phyloP scores from a whole-genome alignment of 2,797 vertebrate species.

The Thripadectes ignobilis region DNA sequence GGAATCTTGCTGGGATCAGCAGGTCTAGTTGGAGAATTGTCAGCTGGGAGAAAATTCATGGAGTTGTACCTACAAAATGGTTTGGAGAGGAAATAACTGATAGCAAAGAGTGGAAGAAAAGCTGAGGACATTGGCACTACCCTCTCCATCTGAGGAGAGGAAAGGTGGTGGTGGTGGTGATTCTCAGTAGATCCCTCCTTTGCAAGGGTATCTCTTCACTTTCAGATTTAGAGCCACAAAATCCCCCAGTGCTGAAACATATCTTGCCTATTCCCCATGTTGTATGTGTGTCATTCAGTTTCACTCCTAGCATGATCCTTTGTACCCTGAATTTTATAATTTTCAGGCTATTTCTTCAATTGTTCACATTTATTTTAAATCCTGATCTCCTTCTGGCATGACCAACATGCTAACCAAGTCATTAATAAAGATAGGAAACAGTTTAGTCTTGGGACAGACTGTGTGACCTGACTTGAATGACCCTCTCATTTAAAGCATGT shows the following conservation, averaged over 20 bases:
- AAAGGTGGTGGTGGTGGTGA: neutral
- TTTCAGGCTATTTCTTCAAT: neutral
- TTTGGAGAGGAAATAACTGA: neutral
- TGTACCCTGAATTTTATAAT: neutral
- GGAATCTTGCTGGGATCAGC: neutral
- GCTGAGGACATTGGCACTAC: neutral
- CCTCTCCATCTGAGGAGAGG: neutral
- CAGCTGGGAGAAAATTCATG: neutral
- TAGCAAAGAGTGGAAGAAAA: neutral
- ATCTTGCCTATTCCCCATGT: neutral
- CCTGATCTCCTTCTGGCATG: neutral
- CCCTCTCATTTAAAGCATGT: neutral
- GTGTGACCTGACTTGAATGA: neutral
- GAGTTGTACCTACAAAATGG: neutral
- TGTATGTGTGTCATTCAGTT: neutral
- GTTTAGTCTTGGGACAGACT: neutral
- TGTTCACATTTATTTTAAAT: neutral
- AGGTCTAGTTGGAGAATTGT: neutral
- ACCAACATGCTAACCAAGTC: neutral
- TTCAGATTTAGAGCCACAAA: neutral
- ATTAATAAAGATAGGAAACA: neutral
- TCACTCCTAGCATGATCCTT: neutral
- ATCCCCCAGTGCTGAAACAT: rapidly evolving
- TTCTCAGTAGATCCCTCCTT: neutral
- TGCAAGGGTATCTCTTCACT: neutral